Percentiles rank a stretch among this genome's conserved stretches.
phyloP scores from a whole-genome alignment of 2,113 vertebrate species.

The Sigmodon hispidus region DNA sequence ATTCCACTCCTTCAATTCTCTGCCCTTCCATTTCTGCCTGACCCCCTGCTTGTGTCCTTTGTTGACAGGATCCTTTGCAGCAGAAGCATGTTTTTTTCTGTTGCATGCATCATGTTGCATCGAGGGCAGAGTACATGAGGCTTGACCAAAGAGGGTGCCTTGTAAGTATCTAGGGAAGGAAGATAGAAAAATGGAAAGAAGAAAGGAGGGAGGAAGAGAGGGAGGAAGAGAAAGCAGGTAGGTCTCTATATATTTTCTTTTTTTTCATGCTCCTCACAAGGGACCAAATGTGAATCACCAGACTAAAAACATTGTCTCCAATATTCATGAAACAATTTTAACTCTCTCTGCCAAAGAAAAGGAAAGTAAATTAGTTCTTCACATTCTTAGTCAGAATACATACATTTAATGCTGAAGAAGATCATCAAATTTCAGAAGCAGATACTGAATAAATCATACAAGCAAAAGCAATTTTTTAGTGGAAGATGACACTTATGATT shows the following conservation, averaged over 20 bases:
- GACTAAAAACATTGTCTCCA: neutral
- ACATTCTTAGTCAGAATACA: slow-evolving; percentile 45
- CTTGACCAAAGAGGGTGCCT: neutral
- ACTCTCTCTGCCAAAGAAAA: slow-evolving; percentile 35
- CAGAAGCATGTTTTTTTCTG: neutral
- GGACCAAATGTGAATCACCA: neutral
- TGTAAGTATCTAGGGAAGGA: neutral
- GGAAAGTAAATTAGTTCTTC: slow-evolving; percentile 57
- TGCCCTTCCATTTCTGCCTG: too few relatives aligned
- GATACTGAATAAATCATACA: slow-evolving; percentile 20
- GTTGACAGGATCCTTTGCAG: neutral
- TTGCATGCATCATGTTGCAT: neutral
- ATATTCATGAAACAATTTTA: slow-evolving; percentile 19
- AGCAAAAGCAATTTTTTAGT: neutral
- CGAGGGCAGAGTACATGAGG: neutral
- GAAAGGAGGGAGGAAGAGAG: too few relatives aligned
- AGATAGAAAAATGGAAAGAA: too few relatives aligned
- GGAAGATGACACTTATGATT: neutral
- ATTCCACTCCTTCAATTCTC: neutral
- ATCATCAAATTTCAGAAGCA: slow-evolving; percentile 23
- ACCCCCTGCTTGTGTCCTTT: neutral
- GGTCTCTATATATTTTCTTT: neutral
- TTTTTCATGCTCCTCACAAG: neutral
- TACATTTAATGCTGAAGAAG: slow-evolving; percentile 33
- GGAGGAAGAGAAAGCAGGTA: too few relatives aligned